Percentiles rank a stretch among this genome's conserved stretches.
Conservation (phyloP, 2,113 vertebrate genomes). For the Rattus norvegicus region GRCr8 NC_086020.1:192091001-192091500, state of each 20-base stretch:
- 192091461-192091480: background rate
- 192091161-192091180: background rate
- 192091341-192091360: background rate
- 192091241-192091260: too few species aligned
- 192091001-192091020: background rate
- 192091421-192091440: background rate
- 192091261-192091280: background rate
- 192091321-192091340: background rate
- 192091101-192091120: background rate
- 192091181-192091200: background rate
- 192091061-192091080: background rate
- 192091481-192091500: background rate
- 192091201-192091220: background rate
- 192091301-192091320: background rate
- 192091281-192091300: background rate
- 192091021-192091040: background rate
- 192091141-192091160: background rate
- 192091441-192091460: background rate
- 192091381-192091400: background rate
- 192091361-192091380: background rate
- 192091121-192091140: background rate
- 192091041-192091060: background rate
- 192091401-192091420: background rate
- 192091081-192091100: background rate
- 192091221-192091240: too few species aligned